Percentiles rank a stretch among this genome's conserved stretches.
These are phyloP conservation scores for Pammene fasciana DNA, from an alignment of 2,888 invertebrate species.

Conservation along the genomic window DNA sequence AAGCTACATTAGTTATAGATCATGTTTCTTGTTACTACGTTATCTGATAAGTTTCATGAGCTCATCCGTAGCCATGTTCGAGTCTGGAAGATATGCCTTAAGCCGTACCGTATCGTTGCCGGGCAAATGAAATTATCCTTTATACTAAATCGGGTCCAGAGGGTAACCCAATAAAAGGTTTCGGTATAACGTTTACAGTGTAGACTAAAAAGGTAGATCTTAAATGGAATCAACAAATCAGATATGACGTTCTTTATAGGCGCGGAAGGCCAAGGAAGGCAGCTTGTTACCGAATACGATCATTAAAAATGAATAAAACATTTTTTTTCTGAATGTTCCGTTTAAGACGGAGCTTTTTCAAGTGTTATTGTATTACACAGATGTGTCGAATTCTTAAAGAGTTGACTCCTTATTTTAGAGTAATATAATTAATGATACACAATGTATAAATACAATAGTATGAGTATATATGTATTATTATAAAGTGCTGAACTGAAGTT, in stretches of 20 bases:
- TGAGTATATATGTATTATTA: too few relatives aligned
- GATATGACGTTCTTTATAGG: background rate
- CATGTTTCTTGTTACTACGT: too few relatives aligned
- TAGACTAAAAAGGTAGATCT: background rate
- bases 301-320: conserved; percentile 10
- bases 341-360: background rate
- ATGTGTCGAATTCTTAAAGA: too few relatives aligned
- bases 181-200: background rate
- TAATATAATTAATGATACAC: too few relatives aligned
- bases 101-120: background rate
- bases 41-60: too few relatives aligned
- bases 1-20: too few relatives aligned
- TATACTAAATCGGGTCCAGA: background rate
- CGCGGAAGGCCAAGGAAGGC: background rate
- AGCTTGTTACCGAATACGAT: conserved; percentile 7
- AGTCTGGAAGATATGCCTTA: background rate
- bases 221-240: background rate
- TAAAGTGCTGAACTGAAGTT: too few relatives aligned
- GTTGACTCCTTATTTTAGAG: too few relatives aligned
- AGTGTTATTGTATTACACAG: too few relatives aligned
- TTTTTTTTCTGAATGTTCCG: background rate
- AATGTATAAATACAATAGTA: too few relatives aligned
- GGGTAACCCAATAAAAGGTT: conserved; percentile 3
- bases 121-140: background rate
- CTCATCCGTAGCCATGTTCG: too few relatives aligned